Evolutionary conservation across 2,113 vertebrate species (phyloP).

Genomic region (Acrocephalus kingi): DNA sequence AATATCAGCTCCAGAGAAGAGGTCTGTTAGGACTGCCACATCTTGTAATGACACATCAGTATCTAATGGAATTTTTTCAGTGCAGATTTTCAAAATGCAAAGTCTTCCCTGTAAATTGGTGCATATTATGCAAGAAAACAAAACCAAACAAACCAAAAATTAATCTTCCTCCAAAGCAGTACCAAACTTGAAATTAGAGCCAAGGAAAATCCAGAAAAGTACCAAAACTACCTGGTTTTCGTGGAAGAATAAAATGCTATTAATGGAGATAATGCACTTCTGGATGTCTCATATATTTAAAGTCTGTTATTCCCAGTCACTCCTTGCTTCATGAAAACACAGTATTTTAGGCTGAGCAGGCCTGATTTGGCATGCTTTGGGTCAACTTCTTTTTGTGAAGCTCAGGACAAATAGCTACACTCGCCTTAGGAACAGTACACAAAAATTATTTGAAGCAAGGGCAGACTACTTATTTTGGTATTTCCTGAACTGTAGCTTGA

Average conservation of each 20-base stretch:
- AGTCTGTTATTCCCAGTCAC: not conserved
- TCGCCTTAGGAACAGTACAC: not conserved
- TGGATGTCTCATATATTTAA: not conserved
- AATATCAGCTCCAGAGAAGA: constrained; percentile 93
- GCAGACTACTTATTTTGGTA: not conserved
- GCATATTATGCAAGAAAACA: not conserved
- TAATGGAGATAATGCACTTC: not conserved
- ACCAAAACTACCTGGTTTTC: not conserved
- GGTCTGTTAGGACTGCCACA: constrained; percentile 76
- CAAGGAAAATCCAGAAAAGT: not conserved
- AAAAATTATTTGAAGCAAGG: not conserved
- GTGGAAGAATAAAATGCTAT: not conserved
- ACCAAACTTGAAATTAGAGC: not conserved
- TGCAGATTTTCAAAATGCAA: constrained; percentile 84
- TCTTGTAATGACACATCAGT: constrained; percentile 81
- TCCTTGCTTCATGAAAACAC: not conserved
- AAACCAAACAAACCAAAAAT: not conserved
- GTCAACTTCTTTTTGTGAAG: not conserved
- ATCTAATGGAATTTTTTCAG: constrained; percentile 78
- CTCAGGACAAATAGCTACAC: not conserved
- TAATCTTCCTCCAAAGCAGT: not conserved
- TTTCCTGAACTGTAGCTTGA: not conserved
- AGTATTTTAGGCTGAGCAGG: not conserved
- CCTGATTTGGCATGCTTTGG: not conserved
- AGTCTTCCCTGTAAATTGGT: constrained; percentile 79